Evolutionary conservation across 2,888 invertebrate species (phyloP), one percentile per base, ranked within the genome.

Genomic region (Erebia palarica): DNA sequence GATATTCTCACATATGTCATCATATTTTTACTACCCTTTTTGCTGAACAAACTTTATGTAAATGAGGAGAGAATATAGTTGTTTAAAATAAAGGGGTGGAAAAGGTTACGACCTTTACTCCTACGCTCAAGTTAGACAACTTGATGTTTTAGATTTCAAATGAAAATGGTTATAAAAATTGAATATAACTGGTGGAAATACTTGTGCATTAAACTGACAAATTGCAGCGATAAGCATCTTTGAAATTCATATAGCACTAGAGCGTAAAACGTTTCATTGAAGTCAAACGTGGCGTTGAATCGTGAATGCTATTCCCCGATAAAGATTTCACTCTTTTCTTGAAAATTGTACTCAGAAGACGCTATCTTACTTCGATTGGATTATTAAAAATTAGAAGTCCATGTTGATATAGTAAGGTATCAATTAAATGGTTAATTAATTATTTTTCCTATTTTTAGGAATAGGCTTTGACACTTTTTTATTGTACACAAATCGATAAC

Each of bases 251-350:
- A 61, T 16, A 27, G 53, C 42, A 14, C 53, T 18, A 16, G 42
- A 68, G 18, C 51, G 53, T 61, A 18, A 68, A 44, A 55, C 27
- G 21, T 68, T 61, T 53, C 68, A 61, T 61, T 61, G 64, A 65
- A 53, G 59, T 53, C 65, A 65, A 69, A 69, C n/a, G 44, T 53
- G 61, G 13, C 36, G n/a, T 65, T 61, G n/a, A 65, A 65, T 68
- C 44, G 60, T 57, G n/a, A 65, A 65, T 68, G 27, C 10, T 71
- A 53, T 65, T 64, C 44, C 5, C 13, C 10, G 49, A 21, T 49
- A 63, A 63, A 49, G 44, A 21, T 44, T 21, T 13, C 14, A 27
- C 63, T 21, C 18, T 21, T 49, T 63, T 21, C 63, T 49, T 49
- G 44, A 61, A 60, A 47, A 47, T 27, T 5, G 14, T 58, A 47